Base-by-base conservation (phyloP, 2,888 invertebrate genomes). In the Tipula confusa region DNA sequence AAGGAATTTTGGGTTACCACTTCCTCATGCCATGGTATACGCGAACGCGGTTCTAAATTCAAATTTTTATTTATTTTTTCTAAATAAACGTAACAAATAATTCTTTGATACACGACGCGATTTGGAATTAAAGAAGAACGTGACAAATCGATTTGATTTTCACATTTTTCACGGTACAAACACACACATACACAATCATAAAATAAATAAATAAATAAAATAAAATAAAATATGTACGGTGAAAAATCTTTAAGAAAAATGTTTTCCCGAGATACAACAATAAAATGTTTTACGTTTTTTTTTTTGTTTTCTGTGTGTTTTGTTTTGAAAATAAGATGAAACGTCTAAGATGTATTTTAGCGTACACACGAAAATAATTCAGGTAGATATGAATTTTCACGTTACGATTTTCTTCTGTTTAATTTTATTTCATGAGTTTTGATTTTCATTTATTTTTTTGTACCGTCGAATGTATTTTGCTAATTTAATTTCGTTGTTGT, bases 21-120 rank as follows among this genome's bases (percentile, higher is more conserved):
- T 64, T 64, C 64, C 64, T 43, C 64, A 64, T 64, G 9, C 64
- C 64, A 18, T 0, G 7, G 9, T n/a, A n/a, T n/a, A n/a, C 9
- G 64, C 64, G 64, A 9, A 64, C 64, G 64, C 64, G 18, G 64
- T 64, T 64, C 64, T 24, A 64, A 24, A 64, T 64, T 64, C 64
- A 24, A 24, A 64, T 24, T 64, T 64, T 43, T 43, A 2, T 24
- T 18, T 64, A 24, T 18, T 24, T 64, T 64, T 64, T 64, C 2
- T 64, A 64, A 64, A 64, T 64, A 64, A 64, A 64, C 64, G 64
- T 64, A 64, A 64, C 64, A 64, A 64, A 64, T 64, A 64, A 64
- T 64, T 64, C 64, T 64, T 64, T 64, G 18, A 64, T 64, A 64
- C 64, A 64, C 24, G 64, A 64, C 24, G 64, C 64, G 64, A 64